These are phyloP conservation scores for Lethenteron camtschaticum DNA, from an alignment of 2,113 vertebrate species.

Conservation along the genomic window DNA sequence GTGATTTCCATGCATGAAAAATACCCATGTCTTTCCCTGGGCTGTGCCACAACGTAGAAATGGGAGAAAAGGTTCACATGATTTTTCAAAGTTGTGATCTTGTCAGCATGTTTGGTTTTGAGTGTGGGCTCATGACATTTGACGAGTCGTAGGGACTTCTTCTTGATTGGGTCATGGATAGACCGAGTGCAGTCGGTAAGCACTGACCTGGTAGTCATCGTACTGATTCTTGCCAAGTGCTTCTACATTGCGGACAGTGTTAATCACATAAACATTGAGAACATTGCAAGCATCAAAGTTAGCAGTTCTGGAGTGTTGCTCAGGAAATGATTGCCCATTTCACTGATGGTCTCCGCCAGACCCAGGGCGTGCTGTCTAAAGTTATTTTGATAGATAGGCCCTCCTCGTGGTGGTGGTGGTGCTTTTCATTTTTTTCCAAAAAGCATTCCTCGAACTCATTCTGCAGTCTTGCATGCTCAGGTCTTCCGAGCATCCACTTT, in stretches of 20 bases:
- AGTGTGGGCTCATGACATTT: neutral
- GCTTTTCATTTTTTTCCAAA: constrained; percentile 2
- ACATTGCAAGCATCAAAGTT: neutral
- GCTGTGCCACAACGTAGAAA: neutral
- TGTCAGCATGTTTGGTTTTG: neutral
- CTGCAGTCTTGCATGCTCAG: neutral
- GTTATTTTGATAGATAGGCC: neutral
- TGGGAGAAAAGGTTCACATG: neutral
- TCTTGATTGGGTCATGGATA: constrained; percentile 2
- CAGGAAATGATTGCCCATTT: neutral
- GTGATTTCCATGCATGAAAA: constrained; percentile 1
- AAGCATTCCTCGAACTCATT: no score
- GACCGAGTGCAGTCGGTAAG: neutral
- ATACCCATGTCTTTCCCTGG: neutral
- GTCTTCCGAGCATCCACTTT: neutral
- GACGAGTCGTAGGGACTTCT: neutral
- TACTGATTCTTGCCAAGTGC: neutral
- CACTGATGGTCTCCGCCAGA: neutral
- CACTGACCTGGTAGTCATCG: neutral
- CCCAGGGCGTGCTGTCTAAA: neutral
- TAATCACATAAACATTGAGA: neutral
- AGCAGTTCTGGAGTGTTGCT: neutral
- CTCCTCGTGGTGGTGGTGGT: neutral
- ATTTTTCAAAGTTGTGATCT: neutral
- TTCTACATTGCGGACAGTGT: neutral